These are phyloP conservation scores for Palythoa grandiflora DNA, from an alignment of 92 coral and sea anemone genomes.

Conservation along the genomic window DNA sequence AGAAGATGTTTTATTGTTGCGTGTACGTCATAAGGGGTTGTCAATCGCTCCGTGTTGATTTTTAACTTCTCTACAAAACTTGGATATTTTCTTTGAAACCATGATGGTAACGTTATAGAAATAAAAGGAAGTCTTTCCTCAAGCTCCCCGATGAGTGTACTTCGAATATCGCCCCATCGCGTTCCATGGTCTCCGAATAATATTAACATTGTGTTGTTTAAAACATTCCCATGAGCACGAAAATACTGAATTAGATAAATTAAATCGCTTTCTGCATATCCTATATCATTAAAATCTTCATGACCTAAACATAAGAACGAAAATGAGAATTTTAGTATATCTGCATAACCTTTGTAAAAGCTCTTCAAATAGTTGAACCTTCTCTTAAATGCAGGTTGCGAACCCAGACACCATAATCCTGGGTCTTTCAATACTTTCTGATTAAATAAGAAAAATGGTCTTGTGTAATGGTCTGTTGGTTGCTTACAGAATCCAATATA, in stretches of 20 bases:
- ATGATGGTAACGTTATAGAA: constrained; percentile 66
- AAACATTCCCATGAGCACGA: constrained; percentile 33
- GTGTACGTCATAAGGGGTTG: constrained; percentile 73
- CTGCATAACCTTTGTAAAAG: constrained; percentile 63
- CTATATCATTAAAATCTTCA: constrained; percentile 73
- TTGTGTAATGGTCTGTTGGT: constrained; percentile 70
- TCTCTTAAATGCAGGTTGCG: constrained; percentile 62
- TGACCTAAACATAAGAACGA: constrained; percentile 66
- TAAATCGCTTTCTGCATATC: constrained; percentile 63
- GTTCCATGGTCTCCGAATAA: constrained; percentile 77
- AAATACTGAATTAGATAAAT: constrained; percentile 47
- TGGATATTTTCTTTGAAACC: constrained; percentile 66
- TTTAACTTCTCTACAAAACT: constrained; percentile 41
- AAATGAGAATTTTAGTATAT: constrained; percentile 66
- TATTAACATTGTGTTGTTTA: constrained; percentile 65
- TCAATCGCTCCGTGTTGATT: constrained; percentile 55
- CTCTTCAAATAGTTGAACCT: constrained; percentile 63
- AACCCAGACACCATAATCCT: constrained; percentile 57
- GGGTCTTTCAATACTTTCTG: constrained; percentile 24
- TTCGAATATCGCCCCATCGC: constrained; percentile 71
- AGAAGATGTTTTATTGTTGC: constrained; percentile 73
- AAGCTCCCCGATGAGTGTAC: constrained; percentile 67
- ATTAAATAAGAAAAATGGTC: constrained; percentile 65
- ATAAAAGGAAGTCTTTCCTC: constrained; percentile 74
- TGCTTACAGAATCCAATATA: constrained; percentile 64